Evolutionary conservation across 1,140 invertebrate genomes (phyloP), one percentile per base, ranked within the genome.

Genomic region (Chymomyza costata): DNA sequence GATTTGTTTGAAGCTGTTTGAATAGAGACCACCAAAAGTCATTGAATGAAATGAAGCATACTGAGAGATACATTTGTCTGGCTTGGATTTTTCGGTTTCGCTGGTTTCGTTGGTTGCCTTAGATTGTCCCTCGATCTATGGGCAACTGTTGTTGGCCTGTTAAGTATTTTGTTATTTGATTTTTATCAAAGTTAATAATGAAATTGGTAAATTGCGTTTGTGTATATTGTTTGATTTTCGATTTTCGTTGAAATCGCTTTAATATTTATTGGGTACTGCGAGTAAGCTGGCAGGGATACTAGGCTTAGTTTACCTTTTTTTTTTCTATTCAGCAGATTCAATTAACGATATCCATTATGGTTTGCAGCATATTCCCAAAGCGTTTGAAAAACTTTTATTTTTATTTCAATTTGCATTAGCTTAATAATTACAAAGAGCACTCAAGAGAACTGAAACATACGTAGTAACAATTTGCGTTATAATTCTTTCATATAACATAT

Each of bases 21-120:
- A 68, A 80, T 81, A 80, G 74, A 74, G 73, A 80, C 73, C 73
- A 80, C 73, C 73, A 80, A 81, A 80, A 80, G 73, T 80, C 73
- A 73, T 80, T 80, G 67, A 80, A 80, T 80, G 73, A 81, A 78
- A 80, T 80, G 73, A 80, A 80, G 67, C 73, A 80, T 67, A 47
- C 73, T 15, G 48, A 45, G 58, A 71, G 66, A 70, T 76, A 78
- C 63, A 65, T 70, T 52, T 74, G 49, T 34, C 55, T 65, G 47
- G 51, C 5, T 10, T 15, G 19, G 8, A 14, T 6, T 15, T 35
- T 35, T 6, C 47, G 3, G 35, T 13, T 37, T n/a, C n/a, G 16
- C 16, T 31, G 35, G 59, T 28, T 28, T 37, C 35, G 47, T 35
- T 54, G 14, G 21, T 62, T 48, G 45, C 17, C 17, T 48, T 48